These are phyloP conservation scores for Heteromurus nitidus DNA, from an alignment of 2,888 invertebrate genomes.

Conservation along the genomic window DNA sequence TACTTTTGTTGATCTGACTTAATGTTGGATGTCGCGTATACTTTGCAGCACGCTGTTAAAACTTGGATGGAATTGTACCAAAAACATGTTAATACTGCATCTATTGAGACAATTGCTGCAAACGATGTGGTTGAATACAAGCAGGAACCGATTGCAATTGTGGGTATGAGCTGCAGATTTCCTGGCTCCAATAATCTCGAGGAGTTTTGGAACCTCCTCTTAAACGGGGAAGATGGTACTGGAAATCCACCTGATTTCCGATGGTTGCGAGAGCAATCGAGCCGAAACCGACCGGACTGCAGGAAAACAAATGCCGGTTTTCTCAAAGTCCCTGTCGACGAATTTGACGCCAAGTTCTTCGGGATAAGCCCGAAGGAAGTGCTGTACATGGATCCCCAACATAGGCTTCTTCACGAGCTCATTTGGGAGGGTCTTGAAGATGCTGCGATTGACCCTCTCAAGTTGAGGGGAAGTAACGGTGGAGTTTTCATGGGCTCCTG, in stretches of 20 bases:
- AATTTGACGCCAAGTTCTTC: slow-evolving; percentile 50
- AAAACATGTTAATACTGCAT: slow-evolving; percentile 9
- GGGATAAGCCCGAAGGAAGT: slow-evolving; percentile 49
- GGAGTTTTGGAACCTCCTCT: slow-evolving; percentile 51
- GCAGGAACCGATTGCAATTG: slow-evolving; percentile 49
- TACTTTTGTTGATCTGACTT: too few species aligned
- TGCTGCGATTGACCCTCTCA: slow-evolving; percentile 34
- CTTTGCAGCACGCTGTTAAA: slow-evolving; percentile 36
- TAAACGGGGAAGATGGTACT: slow-evolving; percentile 40
- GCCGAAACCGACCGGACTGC: slow-evolving; percentile 34
- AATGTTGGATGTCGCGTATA: too few species aligned
- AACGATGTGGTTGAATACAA: slow-evolving; percentile 7
- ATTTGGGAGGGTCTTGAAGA: slow-evolving; percentile 55
- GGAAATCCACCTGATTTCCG: slow-evolving; percentile 44
- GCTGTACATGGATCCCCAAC: slow-evolving; percentile 46
- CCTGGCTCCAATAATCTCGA: slow-evolving; percentile 48
- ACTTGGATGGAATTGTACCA: slow-evolving; percentile 31
- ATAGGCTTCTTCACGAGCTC: slow-evolving; percentile 39
- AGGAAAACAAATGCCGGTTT: slow-evolving; percentile 53
- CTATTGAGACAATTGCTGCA: neutral
- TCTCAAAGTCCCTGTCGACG: slow-evolving; percentile 38
- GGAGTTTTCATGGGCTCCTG: slow-evolving; percentile 48
- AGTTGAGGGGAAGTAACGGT: slow-evolving; percentile 17
- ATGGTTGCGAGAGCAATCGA: slow-evolving; percentile 37
- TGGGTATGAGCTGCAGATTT: slow-evolving; percentile 55